phyloP scores from a whole-genome alignment of 2,797 vertebrate species.

The Simalia tracyae region DNA sequence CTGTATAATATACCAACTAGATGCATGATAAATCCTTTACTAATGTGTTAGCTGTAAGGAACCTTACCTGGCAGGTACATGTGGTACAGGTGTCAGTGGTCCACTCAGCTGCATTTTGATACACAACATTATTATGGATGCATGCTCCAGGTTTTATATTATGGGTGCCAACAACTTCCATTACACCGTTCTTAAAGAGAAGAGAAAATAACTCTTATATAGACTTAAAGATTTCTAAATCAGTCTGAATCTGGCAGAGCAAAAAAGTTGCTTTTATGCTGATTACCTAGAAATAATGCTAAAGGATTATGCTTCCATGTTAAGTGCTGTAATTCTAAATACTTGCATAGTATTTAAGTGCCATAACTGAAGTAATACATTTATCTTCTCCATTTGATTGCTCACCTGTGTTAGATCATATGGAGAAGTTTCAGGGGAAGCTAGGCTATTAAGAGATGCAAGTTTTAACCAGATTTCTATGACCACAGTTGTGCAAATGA shows the following conservation, averaged over 20 bases:
- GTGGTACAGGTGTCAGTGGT: slow-evolving; percentile 95
- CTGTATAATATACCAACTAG: not conserved
- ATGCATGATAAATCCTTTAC: not conserved
- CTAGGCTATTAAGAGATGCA: not conserved
- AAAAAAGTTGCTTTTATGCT: not conserved
- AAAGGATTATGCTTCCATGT: not conserved
- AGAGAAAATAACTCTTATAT: slow-evolving; percentile 1
- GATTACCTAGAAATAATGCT: not conserved
- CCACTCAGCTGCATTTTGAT: slow-evolving; percentile 91
- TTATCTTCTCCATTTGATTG: not conserved
- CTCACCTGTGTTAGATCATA: not conserved
- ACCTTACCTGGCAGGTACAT: slow-evolving; percentile 93
- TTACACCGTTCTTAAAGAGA: slow-evolving; percentile 79
- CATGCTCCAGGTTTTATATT: slow-evolving; percentile 80
- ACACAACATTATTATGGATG: slow-evolving; percentile 86
- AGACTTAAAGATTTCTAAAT: not conserved
- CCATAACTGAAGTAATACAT: not conserved
- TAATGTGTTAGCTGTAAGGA: not conserved
- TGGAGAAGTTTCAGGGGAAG: not conserved
- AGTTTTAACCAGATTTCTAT: not conserved
- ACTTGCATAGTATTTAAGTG: not conserved
- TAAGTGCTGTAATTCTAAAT: not conserved
- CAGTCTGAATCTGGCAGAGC: not conserved
- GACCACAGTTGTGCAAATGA: not conserved
- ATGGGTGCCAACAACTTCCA: slow-evolving; percentile 71